These are phyloP conservation scores for Schizotus pectinicornis DNA, from an alignment of 2,888 invertebrate species.

Conservation along the genomic window DNA sequence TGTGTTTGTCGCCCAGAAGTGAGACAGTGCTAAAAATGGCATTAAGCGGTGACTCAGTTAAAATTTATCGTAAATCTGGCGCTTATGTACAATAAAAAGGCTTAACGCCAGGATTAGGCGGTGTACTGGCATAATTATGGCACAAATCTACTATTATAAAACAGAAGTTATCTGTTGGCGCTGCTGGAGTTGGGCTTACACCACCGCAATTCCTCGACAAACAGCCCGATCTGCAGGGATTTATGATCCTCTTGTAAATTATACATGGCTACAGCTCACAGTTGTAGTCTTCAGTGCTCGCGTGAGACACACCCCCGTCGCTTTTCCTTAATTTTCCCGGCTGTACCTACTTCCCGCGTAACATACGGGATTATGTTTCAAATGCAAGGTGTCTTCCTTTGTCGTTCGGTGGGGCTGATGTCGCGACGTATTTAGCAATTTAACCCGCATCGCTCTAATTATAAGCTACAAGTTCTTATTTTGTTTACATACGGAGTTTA, in stretches of 20 bases:
- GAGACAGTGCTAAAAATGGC: no score
- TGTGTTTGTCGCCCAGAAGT: no score
- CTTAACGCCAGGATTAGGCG: constrained; percentile 28
- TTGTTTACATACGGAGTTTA: constrained; percentile 20
- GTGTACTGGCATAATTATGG: constrained; percentile 33
- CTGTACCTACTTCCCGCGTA: constrained; percentile 19
- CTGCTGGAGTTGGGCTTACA: constrained; percentile 22
- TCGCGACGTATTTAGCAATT: constrained; percentile 43
- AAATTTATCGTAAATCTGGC: constrained; percentile 12
- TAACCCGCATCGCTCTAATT: constrained; percentile 41
- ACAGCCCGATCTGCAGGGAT: constrained; percentile 26
- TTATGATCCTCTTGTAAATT: constrained; percentile 29
- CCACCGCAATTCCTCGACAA: constrained; percentile 28
- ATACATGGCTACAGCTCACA: constrained; percentile 10
- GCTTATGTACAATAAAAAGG: constrained; percentile 26
- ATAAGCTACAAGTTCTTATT: constrained; percentile 38
- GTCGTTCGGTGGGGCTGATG: constrained; percentile 32
- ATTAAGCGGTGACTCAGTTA: not conserved
- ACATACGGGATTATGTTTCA: constrained; percentile 39
- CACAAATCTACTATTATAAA: constrained; percentile 32
- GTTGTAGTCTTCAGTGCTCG: not conserved
- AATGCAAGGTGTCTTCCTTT: constrained; percentile 39
- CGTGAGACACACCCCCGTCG: constrained; percentile 3
- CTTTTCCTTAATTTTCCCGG: constrained; percentile 27
- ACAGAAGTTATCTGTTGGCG: constrained; percentile 30